phyloP scores from a whole-genome alignment of 2,797 vertebrate genomes.

The Merluccius polli region DNA sequence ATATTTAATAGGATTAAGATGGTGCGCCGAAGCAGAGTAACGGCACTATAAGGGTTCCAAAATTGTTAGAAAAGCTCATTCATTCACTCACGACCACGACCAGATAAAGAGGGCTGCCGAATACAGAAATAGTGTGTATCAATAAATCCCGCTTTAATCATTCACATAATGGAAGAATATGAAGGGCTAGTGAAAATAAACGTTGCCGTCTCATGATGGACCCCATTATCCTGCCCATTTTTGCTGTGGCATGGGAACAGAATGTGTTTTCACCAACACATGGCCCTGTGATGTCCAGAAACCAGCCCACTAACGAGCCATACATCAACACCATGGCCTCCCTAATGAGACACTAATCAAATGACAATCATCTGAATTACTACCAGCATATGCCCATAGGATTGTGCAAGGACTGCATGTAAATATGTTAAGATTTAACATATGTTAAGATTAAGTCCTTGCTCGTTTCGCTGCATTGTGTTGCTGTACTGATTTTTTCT shows the following conservation, averaged over 20 bases:
- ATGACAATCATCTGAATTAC: slow-evolving; percentile 24
- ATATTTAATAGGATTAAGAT: background rate
- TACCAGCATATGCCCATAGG: background rate
- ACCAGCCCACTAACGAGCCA: slow-evolving; percentile 21
- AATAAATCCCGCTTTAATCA: background rate
- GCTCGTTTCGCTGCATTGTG: slow-evolving; percentile 16
- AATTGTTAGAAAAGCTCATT: background rate
- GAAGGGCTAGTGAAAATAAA: slow-evolving; percentile 4
- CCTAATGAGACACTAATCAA: slow-evolving; percentile 31
- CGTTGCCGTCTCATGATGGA: background rate
- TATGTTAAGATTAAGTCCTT: background rate
- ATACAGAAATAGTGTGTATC: background rate
- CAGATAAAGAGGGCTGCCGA: background rate
- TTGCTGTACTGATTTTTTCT: background rate
- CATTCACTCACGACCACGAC: background rate
- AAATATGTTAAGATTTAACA: slow-evolving; percentile 39
- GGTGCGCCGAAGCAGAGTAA: background rate
- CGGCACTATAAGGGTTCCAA: background rate
- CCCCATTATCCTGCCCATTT: background rate
- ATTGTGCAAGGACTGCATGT: slow-evolving; percentile 11
- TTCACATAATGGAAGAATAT: background rate
- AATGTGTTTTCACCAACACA: slow-evolving; percentile 7
- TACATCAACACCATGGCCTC: slow-evolving; percentile 13
- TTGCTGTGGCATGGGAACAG: background rate
- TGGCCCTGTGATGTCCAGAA: slow-evolving; percentile 13